Evolutionary conservation across 2,113 vertebrate species (phyloP).

Genomic region (Scopus umbretta): DNA sequence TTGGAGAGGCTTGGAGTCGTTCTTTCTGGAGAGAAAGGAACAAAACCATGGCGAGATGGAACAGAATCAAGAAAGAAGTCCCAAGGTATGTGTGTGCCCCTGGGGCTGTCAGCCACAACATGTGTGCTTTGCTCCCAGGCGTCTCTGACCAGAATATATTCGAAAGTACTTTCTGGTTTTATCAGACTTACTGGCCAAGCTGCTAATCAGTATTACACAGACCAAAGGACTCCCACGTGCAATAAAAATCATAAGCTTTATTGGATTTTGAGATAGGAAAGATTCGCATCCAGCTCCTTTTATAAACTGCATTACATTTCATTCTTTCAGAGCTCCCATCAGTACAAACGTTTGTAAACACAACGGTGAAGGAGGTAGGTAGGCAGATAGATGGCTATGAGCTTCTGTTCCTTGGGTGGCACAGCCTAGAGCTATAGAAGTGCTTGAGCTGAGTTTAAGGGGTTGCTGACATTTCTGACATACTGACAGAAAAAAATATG

Average conservation of each 20-base stretch:
- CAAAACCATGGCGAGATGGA: not conserved
- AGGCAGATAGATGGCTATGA: not conserved
- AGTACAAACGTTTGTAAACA: not conserved
- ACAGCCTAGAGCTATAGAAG: not conserved
- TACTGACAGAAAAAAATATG: not conserved
- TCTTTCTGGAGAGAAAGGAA: not conserved
- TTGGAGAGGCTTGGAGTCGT: not conserved
- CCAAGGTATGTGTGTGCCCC: not conserved
- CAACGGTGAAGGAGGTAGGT: not conserved
- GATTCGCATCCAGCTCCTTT: not conserved
- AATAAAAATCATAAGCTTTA: conserved; percentile 48
- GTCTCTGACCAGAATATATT: not conserved
- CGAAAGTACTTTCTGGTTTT: not conserved
- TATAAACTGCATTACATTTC: conserved; percentile 26
- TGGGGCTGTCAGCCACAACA: not conserved
- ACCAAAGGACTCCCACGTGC: conserved; percentile 36
- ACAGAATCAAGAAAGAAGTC: not conserved
- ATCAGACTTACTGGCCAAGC: conserved; percentile 1
- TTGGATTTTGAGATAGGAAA: conserved; percentile 45
- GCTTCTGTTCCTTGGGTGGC: not conserved
- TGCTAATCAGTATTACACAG: conserved; percentile 19
- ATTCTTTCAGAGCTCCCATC: not conserved
- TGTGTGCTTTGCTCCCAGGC: not conserved
- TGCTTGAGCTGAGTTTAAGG: not conserved
- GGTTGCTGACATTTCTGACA: conserved; percentile 1